These are phyloP conservation scores for Zophobas morio DNA, from an alignment of 1,140 invertebrate genomes.

Conservation along the genomic window DNA sequence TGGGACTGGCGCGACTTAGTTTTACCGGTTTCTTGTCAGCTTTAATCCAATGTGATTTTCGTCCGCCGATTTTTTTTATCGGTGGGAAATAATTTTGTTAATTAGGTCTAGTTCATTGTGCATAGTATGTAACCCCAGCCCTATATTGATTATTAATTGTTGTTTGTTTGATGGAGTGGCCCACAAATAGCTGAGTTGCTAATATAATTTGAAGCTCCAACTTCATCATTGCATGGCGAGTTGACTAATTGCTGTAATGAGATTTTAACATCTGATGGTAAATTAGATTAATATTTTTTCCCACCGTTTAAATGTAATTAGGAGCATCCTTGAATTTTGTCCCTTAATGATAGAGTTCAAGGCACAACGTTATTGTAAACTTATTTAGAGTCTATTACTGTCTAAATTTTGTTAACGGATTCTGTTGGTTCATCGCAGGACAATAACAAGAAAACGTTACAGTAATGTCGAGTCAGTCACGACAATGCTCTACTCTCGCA, in stretches of 20 bases:
- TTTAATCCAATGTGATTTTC: too few species aligned
- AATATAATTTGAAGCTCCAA: too few species aligned
- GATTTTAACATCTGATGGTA: background rate
- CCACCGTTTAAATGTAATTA: constrained; percentile 29
- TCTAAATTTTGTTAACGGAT: background rate
- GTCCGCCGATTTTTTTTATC: too few species aligned
- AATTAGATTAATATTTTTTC: constrained; percentile 21
- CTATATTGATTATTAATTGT: too few species aligned
- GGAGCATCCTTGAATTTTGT: constrained; percentile 7
- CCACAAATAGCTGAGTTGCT: too few species aligned
- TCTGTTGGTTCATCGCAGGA: constrained; percentile 11
- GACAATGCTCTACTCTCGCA: constrained; percentile 41
- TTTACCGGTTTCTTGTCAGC: too few species aligned
- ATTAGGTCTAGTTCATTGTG: too few species aligned
- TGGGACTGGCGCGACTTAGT: too few species aligned
- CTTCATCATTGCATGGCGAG: background rate
- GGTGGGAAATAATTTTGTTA: too few species aligned
- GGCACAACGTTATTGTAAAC: background rate
- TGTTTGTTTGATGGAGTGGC: too few species aligned
- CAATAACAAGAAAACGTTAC: constrained; percentile 33
- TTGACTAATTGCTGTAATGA: background rate
- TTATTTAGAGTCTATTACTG: background rate
- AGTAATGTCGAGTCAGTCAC: constrained; percentile 46
- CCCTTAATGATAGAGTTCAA: constrained; percentile 13
- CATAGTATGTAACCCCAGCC: too few species aligned